Base-by-base conservation (phyloP, 2,797 vertebrate species). In the Merluccius polli region DNA sequence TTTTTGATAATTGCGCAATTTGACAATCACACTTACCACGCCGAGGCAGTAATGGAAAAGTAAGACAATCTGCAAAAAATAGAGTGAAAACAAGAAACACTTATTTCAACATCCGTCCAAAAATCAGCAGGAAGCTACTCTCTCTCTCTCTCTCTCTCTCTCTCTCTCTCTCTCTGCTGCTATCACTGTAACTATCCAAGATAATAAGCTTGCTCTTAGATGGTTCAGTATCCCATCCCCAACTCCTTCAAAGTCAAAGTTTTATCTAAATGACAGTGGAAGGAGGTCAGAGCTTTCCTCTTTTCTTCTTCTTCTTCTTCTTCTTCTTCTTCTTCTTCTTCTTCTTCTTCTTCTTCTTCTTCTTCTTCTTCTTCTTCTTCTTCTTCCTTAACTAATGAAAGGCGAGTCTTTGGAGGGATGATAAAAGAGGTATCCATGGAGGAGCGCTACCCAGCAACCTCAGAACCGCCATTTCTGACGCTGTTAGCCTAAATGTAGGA, bases 401-500 rank as follows among this genome's bases (percentile, higher is more conserved):
- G 72, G 27, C 35, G 2, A 65, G 79, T 65, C 84, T 86, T 82
- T 77, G 69, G 79, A 85, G 81, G 73, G 41, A 75, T 71, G 80
- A 82, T 86, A 44, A 84, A 89, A 79, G 73, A 75, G 68, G 59
- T 75, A 77, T 59, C 52, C 72, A 75, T 82, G 71, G 76, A 82
- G 81, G 85, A 81, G 73, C 70, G 77, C 68, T 38, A 27, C 71
- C 33, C 70, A 75, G 73, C 83, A 79, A 86, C 82, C 52, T 71
- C 78, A 83, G 74, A 77, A 24, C 75, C 76, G 79, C 31, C 65
- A 84, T 85, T 87, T 83, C 78, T 85, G 81, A 81, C 82, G 77
- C 84, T 87, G 87, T 87, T 87, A n/a, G n/a, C n/a, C n/a, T n/a
- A 89, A 87, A 89, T 83, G 87, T 81, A 79, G 78, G 87, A 85